These are phyloP conservation scores for Phytoseiulus persimilis DNA, from an alignment of 2,888 invertebrate genomes.

Conservation along the genomic window DNA sequence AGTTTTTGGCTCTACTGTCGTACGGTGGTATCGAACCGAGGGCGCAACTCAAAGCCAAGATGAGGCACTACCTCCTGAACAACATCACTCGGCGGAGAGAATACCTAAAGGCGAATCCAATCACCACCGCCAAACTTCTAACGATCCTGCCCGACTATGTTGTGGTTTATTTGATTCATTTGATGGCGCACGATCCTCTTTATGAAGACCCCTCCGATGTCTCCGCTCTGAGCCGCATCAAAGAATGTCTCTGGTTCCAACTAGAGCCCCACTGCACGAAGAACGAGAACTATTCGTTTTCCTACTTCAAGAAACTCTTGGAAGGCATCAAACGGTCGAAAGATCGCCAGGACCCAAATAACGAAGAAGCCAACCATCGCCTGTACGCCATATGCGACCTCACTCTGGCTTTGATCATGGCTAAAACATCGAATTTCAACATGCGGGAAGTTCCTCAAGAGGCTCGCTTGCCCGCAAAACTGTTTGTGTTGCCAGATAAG, in stretches of 20 bases:
- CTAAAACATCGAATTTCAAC: constrained; percentile 77
- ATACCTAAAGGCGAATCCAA: constrained; percentile 62
- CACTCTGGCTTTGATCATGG: constrained; percentile 77
- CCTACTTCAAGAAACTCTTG: constrained; percentile 85
- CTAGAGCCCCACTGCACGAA: constrained; percentile 85
- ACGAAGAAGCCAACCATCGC: constrained; percentile 80
- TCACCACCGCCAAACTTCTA: constrained; percentile 48
- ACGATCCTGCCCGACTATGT: constrained; percentile 83
- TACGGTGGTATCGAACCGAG: constrained; percentile 80
- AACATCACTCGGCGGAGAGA: constrained; percentile 81
- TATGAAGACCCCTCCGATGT: constrained; percentile 69
- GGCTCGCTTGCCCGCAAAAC: constrained; percentile 15
- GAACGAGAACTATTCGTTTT: constrained; percentile 86
- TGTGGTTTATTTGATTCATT: constrained; percentile 89
- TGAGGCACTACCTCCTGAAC: constrained; percentile 59
- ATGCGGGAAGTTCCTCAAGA: constrained; percentile 68
- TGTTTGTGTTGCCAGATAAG: constrained; percentile 23
- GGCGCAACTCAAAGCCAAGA: constrained; percentile 58
- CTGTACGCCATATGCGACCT: constrained; percentile 93
- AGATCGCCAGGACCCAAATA: constrained; percentile 73
- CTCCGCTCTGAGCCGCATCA: constrained; percentile 65
- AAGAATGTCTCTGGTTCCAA: constrained; percentile 77
- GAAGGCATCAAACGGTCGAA: constrained; percentile 90
- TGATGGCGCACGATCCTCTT: constrained; percentile 80
- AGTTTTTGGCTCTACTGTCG: constrained; percentile 93